phyloP scores from a whole-genome alignment of 35 echinoderm and acorn worm genomes.

The Strongylocentrotus purpuratus region DNA sequence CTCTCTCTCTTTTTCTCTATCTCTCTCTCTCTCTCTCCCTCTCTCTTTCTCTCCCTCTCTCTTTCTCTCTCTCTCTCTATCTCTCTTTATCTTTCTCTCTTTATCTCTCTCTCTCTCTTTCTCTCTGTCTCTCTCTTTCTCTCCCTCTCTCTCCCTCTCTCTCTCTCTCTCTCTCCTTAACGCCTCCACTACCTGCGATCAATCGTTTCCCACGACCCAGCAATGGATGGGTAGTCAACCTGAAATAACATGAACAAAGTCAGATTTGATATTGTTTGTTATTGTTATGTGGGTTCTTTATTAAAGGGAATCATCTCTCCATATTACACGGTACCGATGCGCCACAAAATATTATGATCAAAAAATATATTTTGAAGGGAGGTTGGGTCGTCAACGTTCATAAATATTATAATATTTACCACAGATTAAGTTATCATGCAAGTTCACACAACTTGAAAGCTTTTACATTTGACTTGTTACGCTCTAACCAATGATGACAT shows the following conservation, averaged over 20 bases:
- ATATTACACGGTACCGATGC: neutral
- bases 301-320: neutral
- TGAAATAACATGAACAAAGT: constrained; percentile 20
- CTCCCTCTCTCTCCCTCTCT: neutral
- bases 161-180: neutral
- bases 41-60: no score
- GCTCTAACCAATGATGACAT: no score
- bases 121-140: neutral
- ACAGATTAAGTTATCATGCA: no score
- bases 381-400: neutral
- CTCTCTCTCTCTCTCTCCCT: neutral
- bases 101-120: neutral
- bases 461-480: no score
- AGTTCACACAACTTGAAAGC: no score
- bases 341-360: neutral
- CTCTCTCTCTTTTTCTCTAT: neutral
- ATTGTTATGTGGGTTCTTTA: neutral
- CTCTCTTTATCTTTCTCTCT: neutral
- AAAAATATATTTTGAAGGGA: neutral
- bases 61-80: neutral
- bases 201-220: neutral
- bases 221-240: neutral
- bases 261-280: neutral
- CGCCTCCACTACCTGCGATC: neutral
- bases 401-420: neutral